Base-by-base conservation (phyloP, 1,140 invertebrate genomes). In the Lethrus apterus region DNA sequence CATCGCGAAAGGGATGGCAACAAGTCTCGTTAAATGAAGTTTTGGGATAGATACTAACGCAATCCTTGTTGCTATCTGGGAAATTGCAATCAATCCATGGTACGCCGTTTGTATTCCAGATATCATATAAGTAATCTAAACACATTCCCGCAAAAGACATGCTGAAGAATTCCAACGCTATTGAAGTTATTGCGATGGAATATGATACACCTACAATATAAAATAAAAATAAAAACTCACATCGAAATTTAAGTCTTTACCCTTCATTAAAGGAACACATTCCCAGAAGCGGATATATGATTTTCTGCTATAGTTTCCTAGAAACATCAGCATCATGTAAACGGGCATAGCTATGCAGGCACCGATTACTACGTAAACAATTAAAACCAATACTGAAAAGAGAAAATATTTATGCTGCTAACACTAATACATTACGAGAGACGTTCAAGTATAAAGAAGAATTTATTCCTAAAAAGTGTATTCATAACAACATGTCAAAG, bases 241-340 rank as follows among this genome's bases (percentile, higher is more conserved):
- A 7, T 26, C n/a, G n/a, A 26, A 7, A n/a, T 7, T 7, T 26
- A 4, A 14, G 14, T 33, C 14, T 33, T 5, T 8, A 33, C 31
- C 40, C 29, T 42, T 42, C 13, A 42, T 4, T 42, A 42, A 11
- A 8, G 40, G 40, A 3, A 42, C 23, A 14, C 40, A 42, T 14
- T 42, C 40, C 40, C 40, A 42, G n/a, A 42, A 42, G 11, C 23
- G 2, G 9, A 42, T 15, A 14, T 42, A 42, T 2, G 40, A 42
- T 17, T 29, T 24, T 4, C 40, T n/a, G 1, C 40, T 21, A 17
- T 42, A 42, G 15, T 42, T 24, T 3, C 40, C 40, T 14, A 42
- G 11, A 21, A 42, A 42, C 40, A 42, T 26, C 14, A 42, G n/a
- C n/a, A 42, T 11, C 40, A 42, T 42, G n/a, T 29, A 42, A 29